These are phyloP conservation scores for Alentia gelatinosa DNA, from an alignment of 2,888 invertebrate genomes.

Conservation along the genomic window DNA sequence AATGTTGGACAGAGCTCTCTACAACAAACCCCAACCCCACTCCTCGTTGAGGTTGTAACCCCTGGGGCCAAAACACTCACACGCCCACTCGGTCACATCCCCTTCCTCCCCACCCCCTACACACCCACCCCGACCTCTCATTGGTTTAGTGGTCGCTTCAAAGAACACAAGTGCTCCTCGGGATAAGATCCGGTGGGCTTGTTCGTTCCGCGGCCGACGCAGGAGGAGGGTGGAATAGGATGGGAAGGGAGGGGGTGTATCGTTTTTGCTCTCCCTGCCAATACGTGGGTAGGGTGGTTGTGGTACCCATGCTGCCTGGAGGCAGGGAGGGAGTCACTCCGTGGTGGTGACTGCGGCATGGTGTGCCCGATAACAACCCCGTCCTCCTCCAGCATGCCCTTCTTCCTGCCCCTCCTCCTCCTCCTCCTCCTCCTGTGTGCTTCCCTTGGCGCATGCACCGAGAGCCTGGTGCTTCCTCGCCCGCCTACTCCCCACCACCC, in stretches of 20 bases:
- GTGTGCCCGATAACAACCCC: background rate
- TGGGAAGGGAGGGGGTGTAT: too few species aligned
- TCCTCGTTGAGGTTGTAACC: too few species aligned
- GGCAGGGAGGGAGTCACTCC: background rate
- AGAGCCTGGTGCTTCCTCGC: too few species aligned
- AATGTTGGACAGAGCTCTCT: too few species aligned
- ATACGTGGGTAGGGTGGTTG: too few species aligned
- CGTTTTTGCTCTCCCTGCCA: too few species aligned
- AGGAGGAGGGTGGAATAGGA: too few species aligned
- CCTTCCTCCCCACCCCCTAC: background rate
- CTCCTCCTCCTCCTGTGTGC: background rate
- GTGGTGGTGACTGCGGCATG: background rate
- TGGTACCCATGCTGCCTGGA: too few species aligned
- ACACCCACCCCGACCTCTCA: background rate
- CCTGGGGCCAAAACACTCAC: too few species aligned
- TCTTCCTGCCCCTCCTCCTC: background rate
- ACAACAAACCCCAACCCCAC: too few species aligned
- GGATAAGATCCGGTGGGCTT: background rate
- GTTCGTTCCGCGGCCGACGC: background rate
- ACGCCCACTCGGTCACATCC: background rate
- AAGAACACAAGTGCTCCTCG: background rate
- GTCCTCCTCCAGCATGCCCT: background rate
- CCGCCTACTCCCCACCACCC: background rate
- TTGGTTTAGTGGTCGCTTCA: background rate
- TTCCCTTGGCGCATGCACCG: too few species aligned